Evolutionary conservation across 2,888 invertebrate genomes (phyloP).

Genomic region (Diadegma fenestrale): DNA sequence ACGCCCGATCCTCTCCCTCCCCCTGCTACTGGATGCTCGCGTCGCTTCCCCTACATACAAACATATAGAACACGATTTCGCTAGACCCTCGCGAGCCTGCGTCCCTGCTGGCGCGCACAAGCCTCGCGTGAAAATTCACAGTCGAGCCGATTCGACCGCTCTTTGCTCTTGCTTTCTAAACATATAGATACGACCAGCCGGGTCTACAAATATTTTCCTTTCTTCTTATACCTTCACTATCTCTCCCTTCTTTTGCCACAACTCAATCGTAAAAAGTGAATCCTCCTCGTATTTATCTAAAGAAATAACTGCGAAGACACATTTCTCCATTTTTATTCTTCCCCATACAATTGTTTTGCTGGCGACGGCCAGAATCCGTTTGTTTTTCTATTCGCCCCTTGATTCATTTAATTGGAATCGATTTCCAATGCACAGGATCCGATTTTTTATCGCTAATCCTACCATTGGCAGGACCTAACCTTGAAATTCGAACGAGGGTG

Average conservation of each 20-base stretch:
- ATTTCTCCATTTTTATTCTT: background rate
- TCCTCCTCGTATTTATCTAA: background rate
- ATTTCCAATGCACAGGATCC: background rate
- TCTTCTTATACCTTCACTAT: background rate
- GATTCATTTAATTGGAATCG: background rate
- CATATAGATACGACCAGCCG: background rate
- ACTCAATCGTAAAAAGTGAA: background rate
- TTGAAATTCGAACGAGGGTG: background rate
- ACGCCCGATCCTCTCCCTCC: conserved; percentile 70
- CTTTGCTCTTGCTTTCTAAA: conserved; percentile 14
- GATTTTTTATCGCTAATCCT: background rate
- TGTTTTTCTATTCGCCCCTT: background rate
- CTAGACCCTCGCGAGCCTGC: conserved; percentile 63
- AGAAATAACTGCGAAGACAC: background rate
- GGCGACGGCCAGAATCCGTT: background rate
- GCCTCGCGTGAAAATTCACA: conserved; percentile 32
- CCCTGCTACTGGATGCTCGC: conserved; percentile 55
- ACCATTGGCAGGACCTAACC: background rate
- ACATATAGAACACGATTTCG: conserved; percentile 30
- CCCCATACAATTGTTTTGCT: background rate
- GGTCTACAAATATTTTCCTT: background rate
- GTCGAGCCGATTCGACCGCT: conserved; percentile 46
- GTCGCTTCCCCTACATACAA: conserved; percentile 37
- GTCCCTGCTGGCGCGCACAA: conserved; percentile 62
- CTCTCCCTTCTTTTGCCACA: background rate